phyloP scores from a whole-genome alignment of 92 coral and sea anemone species.

The Porites rus region DNA sequence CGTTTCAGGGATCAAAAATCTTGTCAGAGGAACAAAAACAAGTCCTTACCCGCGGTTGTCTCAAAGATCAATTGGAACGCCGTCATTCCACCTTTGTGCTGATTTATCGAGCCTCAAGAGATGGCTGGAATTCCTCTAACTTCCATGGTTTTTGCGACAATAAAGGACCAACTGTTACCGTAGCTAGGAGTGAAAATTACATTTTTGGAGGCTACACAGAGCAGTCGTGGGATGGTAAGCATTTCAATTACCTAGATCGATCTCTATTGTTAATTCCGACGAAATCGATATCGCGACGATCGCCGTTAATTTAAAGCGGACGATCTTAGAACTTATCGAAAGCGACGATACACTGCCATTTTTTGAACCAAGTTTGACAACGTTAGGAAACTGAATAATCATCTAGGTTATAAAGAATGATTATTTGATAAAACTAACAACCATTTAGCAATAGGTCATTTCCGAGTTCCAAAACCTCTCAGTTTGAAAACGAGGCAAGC shows the following conservation, averaged over 20 bases:
- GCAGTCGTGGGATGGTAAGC: constrained; percentile 50
- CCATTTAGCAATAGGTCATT: too few species aligned
- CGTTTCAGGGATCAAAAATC: constrained; percentile 31
- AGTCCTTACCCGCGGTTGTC: not conserved
- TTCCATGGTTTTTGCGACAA: constrained; percentile 64
- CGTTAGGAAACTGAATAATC: too few species aligned
- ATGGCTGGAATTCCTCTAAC: constrained; percentile 54
- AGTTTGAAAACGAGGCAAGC: too few species aligned
- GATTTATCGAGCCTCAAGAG: constrained; percentile 63
- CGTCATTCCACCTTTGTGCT: constrained; percentile 17
- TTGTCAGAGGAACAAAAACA: constrained; percentile 41
- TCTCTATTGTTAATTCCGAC: too few species aligned
- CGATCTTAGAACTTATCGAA: too few species aligned
- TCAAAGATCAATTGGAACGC: not conserved
- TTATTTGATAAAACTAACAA: too few species aligned
- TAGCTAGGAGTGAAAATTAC: constrained; percentile 44
- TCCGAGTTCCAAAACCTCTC: too few species aligned
- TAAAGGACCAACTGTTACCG: constrained; percentile 60
- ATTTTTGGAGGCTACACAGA: constrained; percentile 66
- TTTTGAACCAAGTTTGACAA: too few species aligned
- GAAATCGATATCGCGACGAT: too few species aligned
- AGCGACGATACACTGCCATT: too few species aligned
- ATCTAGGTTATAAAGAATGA: too few species aligned
- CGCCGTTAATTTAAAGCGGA: too few species aligned
- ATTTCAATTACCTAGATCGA: not conserved